Conservation (phyloP, 2,113 vertebrate species). For the Brachyhypopomus gauderio region DNA sequence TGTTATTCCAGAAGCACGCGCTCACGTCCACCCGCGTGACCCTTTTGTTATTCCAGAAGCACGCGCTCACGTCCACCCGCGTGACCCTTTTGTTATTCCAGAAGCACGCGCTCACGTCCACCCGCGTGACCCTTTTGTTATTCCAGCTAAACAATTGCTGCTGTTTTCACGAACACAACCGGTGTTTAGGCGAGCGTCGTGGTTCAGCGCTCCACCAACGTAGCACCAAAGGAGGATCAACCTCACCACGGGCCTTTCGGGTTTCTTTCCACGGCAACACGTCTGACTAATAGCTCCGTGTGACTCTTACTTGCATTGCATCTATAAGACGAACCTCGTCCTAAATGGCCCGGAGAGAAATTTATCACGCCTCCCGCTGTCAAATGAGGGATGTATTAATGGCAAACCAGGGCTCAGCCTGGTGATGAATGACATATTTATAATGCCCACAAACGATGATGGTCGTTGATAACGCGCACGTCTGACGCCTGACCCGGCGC, state of each 20-base stretch:
- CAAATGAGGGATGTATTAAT: constrained; percentile 70
- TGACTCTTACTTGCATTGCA: constrained; percentile 57
- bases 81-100: no score
- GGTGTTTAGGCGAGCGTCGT: background rate
- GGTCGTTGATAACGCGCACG: constrained; percentile 72
- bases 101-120: no score
- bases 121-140: no score
- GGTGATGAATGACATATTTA: constrained; percentile 78
- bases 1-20: no score
- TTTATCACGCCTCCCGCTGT: constrained; percentile 70
- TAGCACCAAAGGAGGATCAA: background rate
- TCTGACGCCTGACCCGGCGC: constrained; percentile 67
- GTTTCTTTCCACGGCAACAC: constrained; percentile 59
- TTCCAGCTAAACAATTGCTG: no score
- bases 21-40: no score
- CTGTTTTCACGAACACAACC: background rate
- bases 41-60: no score
- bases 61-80: no score
- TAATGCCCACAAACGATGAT: constrained; percentile 72
- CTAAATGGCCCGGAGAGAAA: constrained; percentile 67
- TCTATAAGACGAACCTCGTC: constrained; percentile 68
- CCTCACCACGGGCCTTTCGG: constrained; percentile 52
- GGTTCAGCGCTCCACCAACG: background rate
- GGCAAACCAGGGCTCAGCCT: constrained; percentile 64
- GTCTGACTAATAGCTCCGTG: constrained; percentile 70